Base-by-base conservation (phyloP, 2,888 invertebrate genomes). In the Aphelenchoides bicaudatus region DNA sequence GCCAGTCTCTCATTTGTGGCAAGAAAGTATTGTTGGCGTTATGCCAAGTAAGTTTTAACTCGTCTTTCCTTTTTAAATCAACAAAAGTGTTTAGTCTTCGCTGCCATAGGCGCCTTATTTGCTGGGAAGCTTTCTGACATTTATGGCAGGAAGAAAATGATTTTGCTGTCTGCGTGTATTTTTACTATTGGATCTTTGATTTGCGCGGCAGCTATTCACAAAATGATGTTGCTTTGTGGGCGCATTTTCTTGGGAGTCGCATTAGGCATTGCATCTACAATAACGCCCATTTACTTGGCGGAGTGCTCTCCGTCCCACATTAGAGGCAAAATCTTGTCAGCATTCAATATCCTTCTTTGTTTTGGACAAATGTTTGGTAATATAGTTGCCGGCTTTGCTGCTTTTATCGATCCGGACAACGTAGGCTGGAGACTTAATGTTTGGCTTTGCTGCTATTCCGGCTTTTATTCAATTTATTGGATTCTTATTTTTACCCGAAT, bases 281-380 rank as follows among this genome's bases (percentile, higher is more conserved):
- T 82, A 37, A 82, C 84, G 3, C 84, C 85, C 2, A 80, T 85
- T 62, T 85, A 84, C 72, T 82, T 85, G 39, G 83, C 83, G 25
- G 85, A 85, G 73, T 80, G 81, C 51, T 80, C 84, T 0, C 83
- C 84, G 2, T 64, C 80, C 3, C 78, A 81, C 46, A 71, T 81
- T 25, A 75, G 85, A 28, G 85, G 85, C 19, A 73, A 79, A 4
- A 76, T 84, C 30, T 23, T 84, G 34, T 82, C 83, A 0, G 65
- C 82, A 27, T 84, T 84, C 71, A 81, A 79, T 49, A 64, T 83
- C 25, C 82, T 83, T 72, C 81, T 85, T 63, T 83, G 84, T 3
- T 81, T 81, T 16, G 84, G 84, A n/a, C 25, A 84, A 75, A 81
- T 83, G 63, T 66, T 82, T 2, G 82, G 84, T 16, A 81, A 82